Evolutionary conservation across 2,113 vertebrate genomes (phyloP).

Genomic region (Ameiurus melas): DNA sequence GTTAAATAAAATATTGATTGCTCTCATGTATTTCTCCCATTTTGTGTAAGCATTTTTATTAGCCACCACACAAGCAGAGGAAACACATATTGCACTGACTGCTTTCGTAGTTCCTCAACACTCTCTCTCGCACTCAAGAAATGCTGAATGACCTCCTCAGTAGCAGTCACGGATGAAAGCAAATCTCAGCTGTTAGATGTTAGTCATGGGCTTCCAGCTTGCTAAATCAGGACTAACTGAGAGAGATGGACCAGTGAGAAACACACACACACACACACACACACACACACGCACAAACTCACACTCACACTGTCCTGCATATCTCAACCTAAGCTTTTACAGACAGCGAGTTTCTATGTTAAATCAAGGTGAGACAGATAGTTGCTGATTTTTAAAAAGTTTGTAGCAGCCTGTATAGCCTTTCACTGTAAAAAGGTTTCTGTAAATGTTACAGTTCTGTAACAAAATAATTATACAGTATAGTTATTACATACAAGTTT

Average conservation of each 20-base stretch:
- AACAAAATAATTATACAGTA: background rate
- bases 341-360: background rate
- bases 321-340: slow-evolving; percentile 15
- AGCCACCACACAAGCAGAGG: slow-evolving; percentile 65
- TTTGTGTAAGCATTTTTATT: slow-evolving; percentile 74
- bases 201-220: slow-evolving; percentile 53
- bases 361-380: background rate
- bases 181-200: slow-evolving; percentile 49
- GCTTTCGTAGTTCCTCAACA: slow-evolving; percentile 40
- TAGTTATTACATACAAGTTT: background rate
- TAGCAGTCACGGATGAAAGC: slow-evolving; percentile 44
- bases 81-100: slow-evolving; percentile 51
- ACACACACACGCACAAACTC: slow-evolving; percentile 24
- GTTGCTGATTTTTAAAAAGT: background rate
- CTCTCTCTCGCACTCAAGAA: slow-evolving; percentile 22
- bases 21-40: slow-evolving; percentile 69
- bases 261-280: slow-evolving; percentile 9
- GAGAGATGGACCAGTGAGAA: slow-evolving; percentile 38
- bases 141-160: slow-evolving; percentile 62
- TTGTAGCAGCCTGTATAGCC: background rate
- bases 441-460: background rate
- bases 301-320: slow-evolving; percentile 17
- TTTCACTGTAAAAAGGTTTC: background rate
- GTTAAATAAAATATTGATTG: slow-evolving; percentile 78
- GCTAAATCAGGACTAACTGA: slow-evolving; percentile 47